These are phyloP conservation scores for Parambassis ranga DNA, from an alignment of 2,797 vertebrate species.

Conservation along the genomic window DNA sequence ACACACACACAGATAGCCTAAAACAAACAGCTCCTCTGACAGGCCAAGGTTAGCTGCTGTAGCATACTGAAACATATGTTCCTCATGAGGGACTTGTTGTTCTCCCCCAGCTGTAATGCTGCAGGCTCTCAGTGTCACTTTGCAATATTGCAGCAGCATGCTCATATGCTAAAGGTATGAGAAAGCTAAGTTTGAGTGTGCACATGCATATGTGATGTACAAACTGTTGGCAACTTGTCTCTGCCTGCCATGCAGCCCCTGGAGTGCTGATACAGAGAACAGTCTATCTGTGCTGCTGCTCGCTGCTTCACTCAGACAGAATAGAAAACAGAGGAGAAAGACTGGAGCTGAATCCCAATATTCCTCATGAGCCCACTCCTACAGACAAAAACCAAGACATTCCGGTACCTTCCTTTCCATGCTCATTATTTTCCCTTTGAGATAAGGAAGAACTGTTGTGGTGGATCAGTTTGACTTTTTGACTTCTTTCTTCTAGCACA, in stretches of 20 bases:
- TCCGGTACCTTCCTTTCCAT: not conserved
- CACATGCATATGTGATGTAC: not conserved
- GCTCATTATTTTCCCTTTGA: not conserved
- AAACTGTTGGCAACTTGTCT: conserved; percentile 39
- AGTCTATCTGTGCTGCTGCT: conserved; percentile 41
- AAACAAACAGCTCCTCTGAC: conserved; percentile 29
- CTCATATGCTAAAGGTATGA: conserved; percentile 10
- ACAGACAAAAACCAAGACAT: not conserved
- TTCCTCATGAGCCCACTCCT: conserved; percentile 20
- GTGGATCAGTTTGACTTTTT: too few relatives aligned
- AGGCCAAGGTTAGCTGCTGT: conserved; percentile 33
- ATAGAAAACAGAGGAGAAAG: conserved; percentile 48
- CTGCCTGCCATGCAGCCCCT: conserved; percentile 28
- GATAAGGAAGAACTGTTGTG: too few relatives aligned
- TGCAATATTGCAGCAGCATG: conserved; percentile 11
- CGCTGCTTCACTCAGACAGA: conserved; percentile 49
- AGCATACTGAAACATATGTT: conserved; percentile 33
- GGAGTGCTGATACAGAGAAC: conserved; percentile 58
- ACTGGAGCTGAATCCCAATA: conserved; percentile 59
- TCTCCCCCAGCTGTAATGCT: not conserved
- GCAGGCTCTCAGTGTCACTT: conserved; percentile 12
- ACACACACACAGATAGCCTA: conserved; percentile 9
- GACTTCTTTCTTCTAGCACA: too few relatives aligned
- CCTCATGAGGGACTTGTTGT: conserved; percentile 16
- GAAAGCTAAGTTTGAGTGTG: conserved; percentile 9